Conservation (phyloP, 2,113 vertebrate species). For the Cairina moschata region DNA sequence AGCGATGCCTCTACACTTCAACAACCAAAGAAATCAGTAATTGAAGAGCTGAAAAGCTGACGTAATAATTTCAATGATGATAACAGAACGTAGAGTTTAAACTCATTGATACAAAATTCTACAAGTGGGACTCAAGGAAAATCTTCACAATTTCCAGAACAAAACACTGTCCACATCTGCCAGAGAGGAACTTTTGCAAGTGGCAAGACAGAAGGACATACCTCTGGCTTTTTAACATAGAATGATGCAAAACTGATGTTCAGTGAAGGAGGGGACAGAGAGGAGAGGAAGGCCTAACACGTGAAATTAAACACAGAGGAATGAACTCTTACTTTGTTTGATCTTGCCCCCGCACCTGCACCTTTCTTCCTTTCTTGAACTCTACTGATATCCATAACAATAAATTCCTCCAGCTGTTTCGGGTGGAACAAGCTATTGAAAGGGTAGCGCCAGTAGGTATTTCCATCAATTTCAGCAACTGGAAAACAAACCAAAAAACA, state of each 20-base stretch:
- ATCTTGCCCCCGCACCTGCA: conserved; percentile 89
- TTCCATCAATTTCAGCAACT: conserved; percentile 95
- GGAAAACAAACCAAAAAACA: not conserved
- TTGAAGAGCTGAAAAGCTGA: not conserved
- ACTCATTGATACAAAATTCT: not conserved
- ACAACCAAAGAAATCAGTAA: not conserved
- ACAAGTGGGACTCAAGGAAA: not conserved
- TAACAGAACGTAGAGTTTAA: not conserved
- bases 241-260: not conserved
- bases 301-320: accelerated
- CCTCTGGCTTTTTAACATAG: not conserved
- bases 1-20: not conserved
- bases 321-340: conserved; percentile 85
- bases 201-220: not conserved
- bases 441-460: conserved; percentile 92
- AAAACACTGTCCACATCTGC: not conserved
- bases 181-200: not conserved
- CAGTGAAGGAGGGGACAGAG: not conserved
- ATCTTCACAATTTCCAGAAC: not conserved
- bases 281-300: not conserved
- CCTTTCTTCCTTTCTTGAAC: conserved; percentile 82
- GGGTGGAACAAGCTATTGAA: conserved; percentile 91
- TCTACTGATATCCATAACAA: conserved; percentile 89
- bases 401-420: conserved; percentile 93
- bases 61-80: not conserved